These are phyloP conservation scores for Autographa pulchrina DNA, from an alignment of 2,888 invertebrate species.

Conservation along the genomic window DNA sequence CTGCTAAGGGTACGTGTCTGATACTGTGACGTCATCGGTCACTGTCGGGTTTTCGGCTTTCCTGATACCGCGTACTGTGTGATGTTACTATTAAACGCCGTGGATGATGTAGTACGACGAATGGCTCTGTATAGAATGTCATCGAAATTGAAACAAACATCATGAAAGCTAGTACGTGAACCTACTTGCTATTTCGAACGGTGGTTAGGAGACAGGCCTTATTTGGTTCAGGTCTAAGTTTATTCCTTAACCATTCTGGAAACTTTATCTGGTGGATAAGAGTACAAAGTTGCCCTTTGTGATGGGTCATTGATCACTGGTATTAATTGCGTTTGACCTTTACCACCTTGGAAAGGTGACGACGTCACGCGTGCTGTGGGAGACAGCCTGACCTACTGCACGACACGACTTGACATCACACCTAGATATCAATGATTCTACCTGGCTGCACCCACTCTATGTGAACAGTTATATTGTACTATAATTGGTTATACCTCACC, in stretches of 20 bases:
- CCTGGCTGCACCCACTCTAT: too few relatives aligned
- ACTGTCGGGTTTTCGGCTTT: background rate
- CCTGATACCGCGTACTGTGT: background rate
- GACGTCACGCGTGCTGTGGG: slow-evolving; percentile 1
- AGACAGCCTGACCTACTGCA: background rate
- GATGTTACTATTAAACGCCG: background rate
- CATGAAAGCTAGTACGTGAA: too few relatives aligned
- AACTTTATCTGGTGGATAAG: background rate
- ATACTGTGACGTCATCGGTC: background rate
- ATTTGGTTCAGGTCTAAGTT: background rate
- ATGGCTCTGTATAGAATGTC: background rate
- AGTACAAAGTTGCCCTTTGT: slow-evolving; percentile 3
- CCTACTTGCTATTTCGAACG: too few relatives aligned
- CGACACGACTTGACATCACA: slow-evolving; percentile 2
- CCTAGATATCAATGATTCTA: background rate
- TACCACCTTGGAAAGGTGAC: background rate
- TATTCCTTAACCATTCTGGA: background rate
- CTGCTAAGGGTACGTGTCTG: background rate
- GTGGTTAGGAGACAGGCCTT: background rate
- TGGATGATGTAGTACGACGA: background rate
- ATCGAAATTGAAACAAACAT: background rate
- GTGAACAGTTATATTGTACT: too few relatives aligned
- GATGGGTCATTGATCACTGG: slow-evolving; percentile 18
- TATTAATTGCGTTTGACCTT: slow-evolving; percentile 23
- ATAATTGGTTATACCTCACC: too few relatives aligned